These are phyloP conservation scores for Mechanitis mazaeus DNA, from an alignment of 2,888 invertebrate species.

Conservation along the genomic window DNA sequence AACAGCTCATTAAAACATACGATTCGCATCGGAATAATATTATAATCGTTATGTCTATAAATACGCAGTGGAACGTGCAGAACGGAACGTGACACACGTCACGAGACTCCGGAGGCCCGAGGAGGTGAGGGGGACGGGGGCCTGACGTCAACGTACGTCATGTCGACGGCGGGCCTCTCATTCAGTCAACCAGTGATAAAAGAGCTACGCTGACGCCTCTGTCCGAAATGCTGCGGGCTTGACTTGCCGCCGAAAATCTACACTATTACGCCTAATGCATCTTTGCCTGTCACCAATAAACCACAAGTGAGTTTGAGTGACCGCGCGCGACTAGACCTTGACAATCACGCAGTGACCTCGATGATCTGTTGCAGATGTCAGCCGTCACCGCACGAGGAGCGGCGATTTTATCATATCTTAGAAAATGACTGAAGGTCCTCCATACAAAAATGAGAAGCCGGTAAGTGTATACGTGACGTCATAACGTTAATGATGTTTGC, in stretches of 20 bases:
- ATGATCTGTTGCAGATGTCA: constrained; percentile 70
- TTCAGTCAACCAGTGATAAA: constrained; percentile 57
- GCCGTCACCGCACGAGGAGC: constrained; percentile 68
- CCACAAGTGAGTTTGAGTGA: constrained; percentile 56
- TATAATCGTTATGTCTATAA: constrained; percentile 1
- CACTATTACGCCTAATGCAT: constrained; percentile 59
- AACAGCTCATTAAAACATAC: constrained; percentile 2
- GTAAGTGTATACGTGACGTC: constrained; percentile 48
- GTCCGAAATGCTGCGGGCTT: constrained; percentile 59
- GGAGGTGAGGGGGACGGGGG: constrained; percentile 26
- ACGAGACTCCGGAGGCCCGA: constrained; percentile 17
- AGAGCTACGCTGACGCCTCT: constrained; percentile 55
- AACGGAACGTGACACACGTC: constrained; percentile 22
- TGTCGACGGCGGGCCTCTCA: constrained; percentile 26
- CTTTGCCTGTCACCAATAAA: constrained; percentile 56
- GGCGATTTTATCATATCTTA: constrained; percentile 73
- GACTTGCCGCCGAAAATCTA: constrained; percentile 49
- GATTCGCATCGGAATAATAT: not conserved
- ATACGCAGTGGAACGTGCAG: constrained; percentile 15
- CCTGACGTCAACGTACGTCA: constrained; percentile 29
- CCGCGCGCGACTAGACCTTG: not conserved
- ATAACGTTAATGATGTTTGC: constrained; percentile 11
- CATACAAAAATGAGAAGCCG: constrained; percentile 64
- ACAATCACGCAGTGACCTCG: constrained; percentile 52
- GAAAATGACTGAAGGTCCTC: constrained; percentile 73